Base-by-base conservation (phyloP, 2,113 vertebrate genomes). In the Pedionomus torquatus region DNA sequence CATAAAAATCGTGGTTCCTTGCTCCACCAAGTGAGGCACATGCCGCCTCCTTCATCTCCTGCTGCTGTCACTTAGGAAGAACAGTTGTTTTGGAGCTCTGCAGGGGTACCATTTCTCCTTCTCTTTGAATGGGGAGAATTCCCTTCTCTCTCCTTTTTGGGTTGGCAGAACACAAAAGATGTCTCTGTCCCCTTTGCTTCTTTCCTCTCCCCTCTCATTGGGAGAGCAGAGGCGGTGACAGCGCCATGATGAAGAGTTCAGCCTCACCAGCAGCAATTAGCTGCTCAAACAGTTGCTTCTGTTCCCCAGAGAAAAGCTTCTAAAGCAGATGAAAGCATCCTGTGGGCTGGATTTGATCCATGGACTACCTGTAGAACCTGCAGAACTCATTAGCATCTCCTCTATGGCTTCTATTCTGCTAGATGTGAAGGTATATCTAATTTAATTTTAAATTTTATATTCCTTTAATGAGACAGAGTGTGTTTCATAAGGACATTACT, bases 371-470 rank as follows among this genome's bases (percentile, higher is more conserved):
- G 86, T 95, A 78, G 91, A 89, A 93, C 65, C 39, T 87, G 30
- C 48, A 87, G 60, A 71, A 79, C 80, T 92, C 65, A 81, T 90
- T 88, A 87, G 4, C 41, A 39, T 83, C 61, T 80, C 55, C 26
- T 78, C 64, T 78, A 69, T 48, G 78, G 83, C 85, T 87, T 71
- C 60, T 48, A 35, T 84, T 78, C 54, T 86, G 33, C 82, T 92
- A n/a, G 41, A 55, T 80, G 57, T 74, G 83, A 90, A 96, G 61
- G 54, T 86, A 70, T 54, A 85, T 86, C 54, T 86, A 94, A 90
- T 90, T 94, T 88, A 88, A 75, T 93, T 83, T 91, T 78, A 89
- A 89, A 90, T 93, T 83, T 94, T 94, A 88, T 83, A 64, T 89
- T 75, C 41, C 43, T 92, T 94, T 93, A 95, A 93, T 95, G 83